Base-by-base conservation (phyloP, 1,140 invertebrate species). In the Hyles euphorbiae region DNA sequence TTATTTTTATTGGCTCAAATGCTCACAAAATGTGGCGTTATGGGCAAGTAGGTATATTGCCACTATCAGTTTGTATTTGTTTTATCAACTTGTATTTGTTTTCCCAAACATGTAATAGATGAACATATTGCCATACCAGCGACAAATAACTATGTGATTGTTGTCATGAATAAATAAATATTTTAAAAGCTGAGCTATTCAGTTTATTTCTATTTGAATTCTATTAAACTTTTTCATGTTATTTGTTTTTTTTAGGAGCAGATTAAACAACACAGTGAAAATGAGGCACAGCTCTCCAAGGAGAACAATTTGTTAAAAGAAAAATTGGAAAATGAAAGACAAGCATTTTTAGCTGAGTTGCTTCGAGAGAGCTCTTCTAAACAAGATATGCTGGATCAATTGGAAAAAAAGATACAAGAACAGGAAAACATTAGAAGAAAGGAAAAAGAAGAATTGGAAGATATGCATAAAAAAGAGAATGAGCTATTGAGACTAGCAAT, bases 301-400 rank as follows among this genome's bases (percentile, higher is more conserved):
- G 66, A 85, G 49, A 90, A 89, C 45, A 88, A 87, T 58, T 34
- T 61, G 11, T 75, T 89, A 6, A 90, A 91, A 66, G 73, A 87
- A 36, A 81, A 90, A 56, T 63, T 92, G 3, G 66, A 83, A 22
- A 81, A 78, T 53, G 87, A 90, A 56, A 85, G 91, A 63, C 77
- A 89, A 53, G 78, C 90, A 34, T 81, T 92, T 55, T 54, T 90
- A 3, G 56, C 58, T 34, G 88, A 89, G 57, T 63, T 92, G 2
- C 86, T 90, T 53, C 78, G 86, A 44, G 91, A 91, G 56, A 87
- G 75, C 49, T 56, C 76, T 5, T 86, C 90, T 47, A 91, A 91
- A 67, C 86, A 91, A 56, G 76, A 83, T 11, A 74, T 85, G 62
- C 71, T 91, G 53, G 68, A 78, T 43, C 79, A 78, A 49, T 59